These are phyloP conservation scores for Equus przewalskii DNA, from an alignment of 2,113 vertebrate species.

Conservation along the genomic window DNA sequence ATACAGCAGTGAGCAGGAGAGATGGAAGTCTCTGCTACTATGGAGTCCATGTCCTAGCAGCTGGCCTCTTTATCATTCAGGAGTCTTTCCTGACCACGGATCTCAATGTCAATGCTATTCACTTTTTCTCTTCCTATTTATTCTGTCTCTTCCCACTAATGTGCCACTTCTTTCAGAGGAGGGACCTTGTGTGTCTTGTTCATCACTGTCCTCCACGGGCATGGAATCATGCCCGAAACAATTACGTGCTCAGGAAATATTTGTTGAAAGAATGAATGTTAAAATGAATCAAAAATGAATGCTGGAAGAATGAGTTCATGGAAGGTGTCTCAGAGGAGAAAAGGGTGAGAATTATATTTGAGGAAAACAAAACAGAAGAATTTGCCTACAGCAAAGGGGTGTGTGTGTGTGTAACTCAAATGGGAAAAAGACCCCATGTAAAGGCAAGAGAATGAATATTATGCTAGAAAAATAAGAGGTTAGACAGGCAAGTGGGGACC, in stretches of 20 bases:
- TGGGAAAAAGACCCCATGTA: background rate
- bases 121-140: background rate
- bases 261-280: background rate
- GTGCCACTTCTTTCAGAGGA: background rate
- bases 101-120: background rate
- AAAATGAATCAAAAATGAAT: conserved; percentile 13
- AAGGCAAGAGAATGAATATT: background rate
- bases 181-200: background rate
- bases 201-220: background rate
- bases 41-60: background rate
- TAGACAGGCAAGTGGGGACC: background rate
- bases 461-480: background rate
- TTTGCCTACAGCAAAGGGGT: background rate
- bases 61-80: background rate
- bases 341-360: background rate
- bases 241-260: background rate
- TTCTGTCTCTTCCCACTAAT: background rate
- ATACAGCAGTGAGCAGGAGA: background rate
- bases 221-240: background rate
- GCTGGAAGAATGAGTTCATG: background rate
- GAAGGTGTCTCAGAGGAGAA: background rate
- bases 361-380: background rate
- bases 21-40: background rate
- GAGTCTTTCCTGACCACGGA: background rate
- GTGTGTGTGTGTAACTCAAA: too few relatives aligned